A percentile compares a stretch with the other conserved stretches of the same genome.
Evolutionary conservation across 92 coral and sea anemone genomes (phyloP).

Genomic region (Umimayanthus kanabou): DNA sequence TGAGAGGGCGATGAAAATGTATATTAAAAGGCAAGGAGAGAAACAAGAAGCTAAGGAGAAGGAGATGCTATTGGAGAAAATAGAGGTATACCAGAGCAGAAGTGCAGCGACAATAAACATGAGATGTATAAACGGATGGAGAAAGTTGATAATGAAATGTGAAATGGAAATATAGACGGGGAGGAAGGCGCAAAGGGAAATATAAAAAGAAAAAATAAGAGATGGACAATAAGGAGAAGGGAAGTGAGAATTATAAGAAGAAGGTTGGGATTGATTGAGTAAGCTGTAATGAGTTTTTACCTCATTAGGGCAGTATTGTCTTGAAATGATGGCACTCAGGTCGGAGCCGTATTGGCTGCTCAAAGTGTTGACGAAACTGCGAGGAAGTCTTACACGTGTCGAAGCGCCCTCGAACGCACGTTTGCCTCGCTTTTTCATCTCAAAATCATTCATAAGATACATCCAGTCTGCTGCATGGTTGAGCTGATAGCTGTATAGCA

Average conservation of each 20-base stretch:
- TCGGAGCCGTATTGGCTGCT: background rate
- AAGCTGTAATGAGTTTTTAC: background rate
- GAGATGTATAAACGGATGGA: background rate
- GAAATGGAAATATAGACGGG: too few species aligned
- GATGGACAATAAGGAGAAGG: background rate
- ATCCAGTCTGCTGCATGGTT: conserved; percentile 4
- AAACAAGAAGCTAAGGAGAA: too few species aligned
- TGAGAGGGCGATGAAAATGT: too few species aligned
- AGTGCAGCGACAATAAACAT: too few species aligned
- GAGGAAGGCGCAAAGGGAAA: background rate
- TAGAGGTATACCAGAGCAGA: too few species aligned
- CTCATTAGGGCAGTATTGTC: conserved; percentile 13
- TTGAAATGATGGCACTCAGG: background rate
- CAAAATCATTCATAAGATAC: background rate
- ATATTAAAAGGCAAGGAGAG: too few species aligned
- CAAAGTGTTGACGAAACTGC: conserved; percentile 2
- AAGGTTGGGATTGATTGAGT: too few species aligned
- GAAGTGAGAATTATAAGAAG: background rate
- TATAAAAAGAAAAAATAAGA: background rate
- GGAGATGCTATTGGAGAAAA: too few species aligned
- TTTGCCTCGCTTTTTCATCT: conserved; percentile 15
- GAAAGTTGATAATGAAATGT: background rate
- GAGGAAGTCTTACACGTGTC: conserved; percentile 6
- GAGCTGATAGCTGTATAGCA: background rate
- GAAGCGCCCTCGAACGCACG: background rate